Conservation (phyloP, 2,113 vertebrate species). For the Beaufortia kweichowensis region DNA sequence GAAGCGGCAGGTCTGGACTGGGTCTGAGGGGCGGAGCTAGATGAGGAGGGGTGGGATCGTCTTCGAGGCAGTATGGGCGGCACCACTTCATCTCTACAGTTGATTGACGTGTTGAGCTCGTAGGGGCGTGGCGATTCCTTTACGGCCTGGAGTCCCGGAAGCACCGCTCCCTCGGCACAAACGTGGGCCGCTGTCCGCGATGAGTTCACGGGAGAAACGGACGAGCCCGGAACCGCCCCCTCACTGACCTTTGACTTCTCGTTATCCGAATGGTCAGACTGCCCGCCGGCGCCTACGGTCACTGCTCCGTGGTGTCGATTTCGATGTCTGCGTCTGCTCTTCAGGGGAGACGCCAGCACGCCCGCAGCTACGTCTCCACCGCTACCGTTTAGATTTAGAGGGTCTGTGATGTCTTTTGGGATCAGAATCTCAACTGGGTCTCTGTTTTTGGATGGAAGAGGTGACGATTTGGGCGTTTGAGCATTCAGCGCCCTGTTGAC, state of each 20-base stretch:
- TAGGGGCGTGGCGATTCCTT: constrained; percentile 76
- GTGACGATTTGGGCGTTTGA: constrained; percentile 86
- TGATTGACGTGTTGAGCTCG: constrained; percentile 88
- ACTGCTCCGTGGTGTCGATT: constrained; percentile 72
- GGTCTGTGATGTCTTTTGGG: constrained; percentile 89
- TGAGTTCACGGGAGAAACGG: constrained; percentile 33
- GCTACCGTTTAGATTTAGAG: constrained; percentile 80
- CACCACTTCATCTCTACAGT: constrained; percentile 85
- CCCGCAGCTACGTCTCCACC: constrained; percentile 62
- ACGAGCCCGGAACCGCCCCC: background rate
- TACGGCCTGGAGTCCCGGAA: background rate
- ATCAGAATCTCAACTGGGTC: constrained; percentile 90
- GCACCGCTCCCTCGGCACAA: constrained; percentile 51
- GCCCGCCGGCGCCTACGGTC: background rate
- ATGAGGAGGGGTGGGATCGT: constrained; percentile 66
- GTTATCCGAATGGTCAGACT: background rate
- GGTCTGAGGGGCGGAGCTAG: constrained; percentile 40
- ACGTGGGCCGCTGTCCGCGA: constrained; percentile 35
- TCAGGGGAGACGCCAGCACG: constrained; percentile 77
- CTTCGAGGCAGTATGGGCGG: constrained; percentile 74
- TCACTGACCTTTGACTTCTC: constrained; percentile 32
- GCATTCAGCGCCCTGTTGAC: constrained; percentile 84
- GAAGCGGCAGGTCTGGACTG: constrained; percentile 47
- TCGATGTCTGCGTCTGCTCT: constrained; percentile 71
- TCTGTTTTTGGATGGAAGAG: constrained; percentile 78